Evolutionary conservation across 1,140 invertebrate species (phyloP).

Genomic region (Halictus rubicundus): DNA sequence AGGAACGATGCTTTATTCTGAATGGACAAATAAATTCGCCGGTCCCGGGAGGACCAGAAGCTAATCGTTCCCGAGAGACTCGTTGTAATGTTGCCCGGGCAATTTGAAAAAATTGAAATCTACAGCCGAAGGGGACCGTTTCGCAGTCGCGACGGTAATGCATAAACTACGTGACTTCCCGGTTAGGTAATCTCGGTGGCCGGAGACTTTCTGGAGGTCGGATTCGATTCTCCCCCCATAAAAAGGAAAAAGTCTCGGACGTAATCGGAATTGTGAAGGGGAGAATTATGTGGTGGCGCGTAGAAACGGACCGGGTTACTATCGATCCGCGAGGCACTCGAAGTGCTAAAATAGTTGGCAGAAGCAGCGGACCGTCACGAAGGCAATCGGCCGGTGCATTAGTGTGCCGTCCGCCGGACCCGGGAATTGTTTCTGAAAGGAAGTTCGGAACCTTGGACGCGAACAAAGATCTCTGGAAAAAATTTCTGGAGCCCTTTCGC

Average conservation of each 20-base stretch:
- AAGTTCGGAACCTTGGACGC: neutral
- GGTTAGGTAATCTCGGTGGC: constrained; percentile 14
- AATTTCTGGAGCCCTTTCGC: neutral
- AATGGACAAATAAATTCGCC: too few relatives aligned
- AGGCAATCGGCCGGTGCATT: neutral
- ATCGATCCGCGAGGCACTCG: constrained; percentile 10
- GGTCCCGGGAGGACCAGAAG: too few relatives aligned
- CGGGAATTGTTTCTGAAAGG: constrained; percentile 4
- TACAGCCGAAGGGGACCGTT: neutral
- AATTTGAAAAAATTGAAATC: too few relatives aligned
- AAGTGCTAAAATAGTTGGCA: constrained; percentile 6
- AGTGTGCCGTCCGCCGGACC: neutral
- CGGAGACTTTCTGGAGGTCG: neutral
- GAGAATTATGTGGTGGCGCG: constrained; percentile 6
- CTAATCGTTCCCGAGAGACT: too few relatives aligned
- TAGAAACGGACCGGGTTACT: constrained; percentile 6
- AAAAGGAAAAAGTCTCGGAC: constrained; percentile 17
- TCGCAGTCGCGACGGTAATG: neutral
- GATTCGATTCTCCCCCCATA: neutral
- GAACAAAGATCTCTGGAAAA: constrained; percentile 6
- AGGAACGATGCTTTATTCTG: too few relatives aligned
- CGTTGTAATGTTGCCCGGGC: too few relatives aligned
- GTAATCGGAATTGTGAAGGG: constrained; percentile 34
- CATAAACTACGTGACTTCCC: constrained; percentile 16
- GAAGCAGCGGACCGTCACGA: neutral